A percentile compares a stretch with the other conserved stretches of the same genome.
Evolutionary conservation across 2,797 vertebrate genomes (phyloP).

Genomic region (Acanthurus tractus): DNA sequence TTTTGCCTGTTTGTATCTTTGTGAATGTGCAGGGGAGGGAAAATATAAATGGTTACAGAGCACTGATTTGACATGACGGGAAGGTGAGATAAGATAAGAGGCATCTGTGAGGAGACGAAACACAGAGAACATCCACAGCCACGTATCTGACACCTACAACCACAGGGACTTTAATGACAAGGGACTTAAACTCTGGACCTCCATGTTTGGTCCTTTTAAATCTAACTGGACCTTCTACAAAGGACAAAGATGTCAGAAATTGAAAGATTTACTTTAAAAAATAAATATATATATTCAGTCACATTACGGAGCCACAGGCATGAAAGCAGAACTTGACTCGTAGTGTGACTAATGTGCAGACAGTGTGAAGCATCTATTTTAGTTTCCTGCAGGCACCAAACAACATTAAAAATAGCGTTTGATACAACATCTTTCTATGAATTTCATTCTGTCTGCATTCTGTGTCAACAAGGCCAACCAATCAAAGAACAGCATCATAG

Average conservation of each 20-base stretch:
- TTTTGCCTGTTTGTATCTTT: background rate
- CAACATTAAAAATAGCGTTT: background rate
- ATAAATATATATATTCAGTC: background rate
- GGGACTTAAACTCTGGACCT: background rate
- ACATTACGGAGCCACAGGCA: background rate
- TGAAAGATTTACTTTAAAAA: background rate
- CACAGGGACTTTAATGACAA: background rate
- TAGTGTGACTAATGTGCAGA: background rate
- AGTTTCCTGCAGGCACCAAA: background rate
- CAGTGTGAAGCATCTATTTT: background rate
- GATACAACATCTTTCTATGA: background rate
- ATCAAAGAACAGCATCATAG: background rate
- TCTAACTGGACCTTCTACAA: background rate
- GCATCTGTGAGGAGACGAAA: slow-evolving; percentile 20
- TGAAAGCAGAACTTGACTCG: slow-evolving; percentile 5
- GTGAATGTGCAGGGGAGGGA: background rate
- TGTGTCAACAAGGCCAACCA: background rate
- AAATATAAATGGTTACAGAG: background rate
- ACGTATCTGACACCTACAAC: slow-evolving; percentile 19
- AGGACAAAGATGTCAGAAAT: background rate
- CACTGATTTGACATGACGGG: slow-evolving; percentile 5
- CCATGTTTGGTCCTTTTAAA: background rate
- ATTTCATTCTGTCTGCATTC: background rate
- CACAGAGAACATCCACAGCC: slow-evolving; percentile 3
- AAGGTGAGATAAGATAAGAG: slow-evolving; percentile 19